Percentiles rank a stretch among this genome's conserved stretches.
Conservation (phyloP, 1,140 invertebrate genomes). For the Drosophila kohkoa region DNA sequence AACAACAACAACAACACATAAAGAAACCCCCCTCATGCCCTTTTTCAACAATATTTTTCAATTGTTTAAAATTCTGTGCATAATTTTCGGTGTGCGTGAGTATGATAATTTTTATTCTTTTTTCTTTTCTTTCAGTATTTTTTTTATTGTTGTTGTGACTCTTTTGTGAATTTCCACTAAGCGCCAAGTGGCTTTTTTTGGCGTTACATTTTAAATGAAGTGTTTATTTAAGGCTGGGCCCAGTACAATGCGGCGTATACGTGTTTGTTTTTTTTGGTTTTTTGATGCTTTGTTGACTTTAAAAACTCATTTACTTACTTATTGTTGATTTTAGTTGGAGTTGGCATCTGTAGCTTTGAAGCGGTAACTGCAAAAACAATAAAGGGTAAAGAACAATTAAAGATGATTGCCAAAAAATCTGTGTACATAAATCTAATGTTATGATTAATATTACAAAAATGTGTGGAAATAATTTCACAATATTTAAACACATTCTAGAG, state of each 20-base stretch:
- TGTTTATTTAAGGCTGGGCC: slow-evolving; percentile 60
- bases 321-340: slow-evolving; percentile 55
- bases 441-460: too few species aligned
- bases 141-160: slow-evolving; percentile 44
- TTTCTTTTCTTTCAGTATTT: slow-evolving; percentile 37
- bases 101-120: slow-evolving; percentile 38
- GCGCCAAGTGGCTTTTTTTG: slow-evolving; percentile 61
- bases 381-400: not conserved
- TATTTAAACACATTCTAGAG: too few species aligned
- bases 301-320: slow-evolving; percentile 52
- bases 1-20: too few species aligned
- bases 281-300: slow-evolving; percentile 15
- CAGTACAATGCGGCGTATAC: slow-evolving; percentile 1
- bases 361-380: slow-evolving; percentile 53
- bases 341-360: slow-evolving; percentile 33
- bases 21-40: not conserved
- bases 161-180: slow-evolving; percentile 36
- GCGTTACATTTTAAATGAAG: slow-evolving; percentile 77
- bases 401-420: too few species aligned
- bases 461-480: too few species aligned
- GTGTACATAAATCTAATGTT: too few species aligned
- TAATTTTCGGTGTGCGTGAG: slow-evolving; percentile 54
- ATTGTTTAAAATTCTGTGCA: slow-evolving; percentile 71
- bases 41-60: slow-evolving; percentile 48
- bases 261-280: slow-evolving; percentile 9